These are phyloP conservation scores for Globicephala melas DNA, from an alignment of 2,113 vertebrate genomes.

Conservation along the genomic window DNA sequence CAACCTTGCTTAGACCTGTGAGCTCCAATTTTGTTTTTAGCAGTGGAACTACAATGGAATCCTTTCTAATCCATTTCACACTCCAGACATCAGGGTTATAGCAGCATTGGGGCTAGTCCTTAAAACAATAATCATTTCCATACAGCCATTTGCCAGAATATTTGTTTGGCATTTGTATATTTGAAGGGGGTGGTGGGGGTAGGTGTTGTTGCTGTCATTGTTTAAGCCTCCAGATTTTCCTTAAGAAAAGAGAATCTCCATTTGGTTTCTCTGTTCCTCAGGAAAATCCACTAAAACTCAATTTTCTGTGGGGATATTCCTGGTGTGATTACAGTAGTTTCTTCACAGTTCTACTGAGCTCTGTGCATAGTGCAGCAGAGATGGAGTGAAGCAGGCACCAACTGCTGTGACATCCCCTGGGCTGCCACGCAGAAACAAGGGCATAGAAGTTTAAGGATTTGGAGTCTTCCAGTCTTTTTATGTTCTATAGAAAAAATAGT, in stretches of 20 bases:
- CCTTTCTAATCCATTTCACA: not conserved
- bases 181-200: not conserved
- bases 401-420: too few relatives aligned
- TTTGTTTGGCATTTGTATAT: not conserved
- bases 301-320: not conserved
- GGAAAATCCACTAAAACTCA: not conserved
- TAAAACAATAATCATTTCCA: not conserved
- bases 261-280: not conserved
- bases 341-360: not conserved
- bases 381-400: not conserved
- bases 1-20: not conserved
- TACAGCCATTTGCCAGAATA: not conserved
- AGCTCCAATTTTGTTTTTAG: not conserved
- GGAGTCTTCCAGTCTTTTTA: not conserved
- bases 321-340: not conserved
- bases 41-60: not conserved
- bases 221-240: not conserved
- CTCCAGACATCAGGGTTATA: not conserved
- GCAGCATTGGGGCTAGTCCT: not conserved
- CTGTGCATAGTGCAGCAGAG: not conserved
- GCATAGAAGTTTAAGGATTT: not conserved
- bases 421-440: too few relatives aligned
- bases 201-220: not conserved
- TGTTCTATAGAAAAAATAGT: not conserved
- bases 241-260: not conserved